Conservation (phyloP, 2,113 vertebrate genomes). For the Lichenostomus cassidix region DNA sequence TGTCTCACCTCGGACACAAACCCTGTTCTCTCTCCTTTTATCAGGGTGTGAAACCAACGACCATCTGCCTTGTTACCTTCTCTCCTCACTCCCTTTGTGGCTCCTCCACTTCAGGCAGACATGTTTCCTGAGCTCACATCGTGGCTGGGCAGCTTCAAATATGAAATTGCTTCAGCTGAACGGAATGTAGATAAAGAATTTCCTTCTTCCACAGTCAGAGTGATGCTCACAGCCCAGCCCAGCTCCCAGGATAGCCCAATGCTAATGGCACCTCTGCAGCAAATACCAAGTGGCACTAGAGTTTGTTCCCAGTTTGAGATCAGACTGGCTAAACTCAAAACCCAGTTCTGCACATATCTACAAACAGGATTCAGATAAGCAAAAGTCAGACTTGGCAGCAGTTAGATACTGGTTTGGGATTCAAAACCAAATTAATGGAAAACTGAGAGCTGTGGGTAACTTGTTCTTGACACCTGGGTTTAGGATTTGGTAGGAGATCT, state of each 20-base stretch:
- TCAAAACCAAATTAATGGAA: background rate
- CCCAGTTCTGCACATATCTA: background rate
- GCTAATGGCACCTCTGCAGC: background rate
- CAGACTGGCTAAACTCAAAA: background rate
- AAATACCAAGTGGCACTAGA: background rate
- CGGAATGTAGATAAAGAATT: background rate
- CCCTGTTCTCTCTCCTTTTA: background rate
- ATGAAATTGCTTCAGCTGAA: background rate
- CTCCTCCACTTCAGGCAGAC: background rate
- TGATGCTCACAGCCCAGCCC: rapidly evolving
- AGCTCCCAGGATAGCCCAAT: background rate
- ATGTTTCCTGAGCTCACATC: background rate
- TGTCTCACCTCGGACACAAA: background rate
- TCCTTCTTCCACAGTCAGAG: background rate
- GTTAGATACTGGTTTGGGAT: background rate
- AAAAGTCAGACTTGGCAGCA: background rate
- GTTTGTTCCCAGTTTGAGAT: background rate
- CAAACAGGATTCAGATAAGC: background rate
- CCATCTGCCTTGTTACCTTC: background rate
- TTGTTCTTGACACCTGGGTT: background rate
- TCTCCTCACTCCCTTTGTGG: background rate
- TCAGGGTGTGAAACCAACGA: background rate
- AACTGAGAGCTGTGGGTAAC: background rate
- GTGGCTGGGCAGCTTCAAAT: background rate
- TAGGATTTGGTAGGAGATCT: background rate